Conservation (phyloP, 2,113 vertebrate genomes). For the Pygoscelis adeliae region DNA sequence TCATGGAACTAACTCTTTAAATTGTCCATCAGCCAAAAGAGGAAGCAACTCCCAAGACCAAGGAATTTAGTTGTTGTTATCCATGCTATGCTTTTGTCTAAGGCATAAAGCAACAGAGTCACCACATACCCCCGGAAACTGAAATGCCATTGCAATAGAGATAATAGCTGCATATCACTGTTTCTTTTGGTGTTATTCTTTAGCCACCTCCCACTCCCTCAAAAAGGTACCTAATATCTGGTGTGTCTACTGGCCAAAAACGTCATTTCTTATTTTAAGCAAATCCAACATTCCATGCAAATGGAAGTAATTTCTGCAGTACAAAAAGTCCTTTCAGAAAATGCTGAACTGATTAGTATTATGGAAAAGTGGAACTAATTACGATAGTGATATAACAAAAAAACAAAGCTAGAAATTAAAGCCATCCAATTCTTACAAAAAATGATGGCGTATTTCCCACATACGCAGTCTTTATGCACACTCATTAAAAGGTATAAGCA, state of each 20-base stretch:
- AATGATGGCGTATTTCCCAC: background rate
- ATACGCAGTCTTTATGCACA: background rate
- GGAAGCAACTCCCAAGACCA: background rate
- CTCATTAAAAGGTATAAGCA: background rate
- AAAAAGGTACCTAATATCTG: background rate
- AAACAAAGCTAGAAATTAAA: background rate
- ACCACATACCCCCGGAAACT: background rate
- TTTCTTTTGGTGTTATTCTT: background rate
- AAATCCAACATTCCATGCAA: background rate
- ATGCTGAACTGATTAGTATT: background rate
- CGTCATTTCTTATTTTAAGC: background rate
- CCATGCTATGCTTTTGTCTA: background rate
- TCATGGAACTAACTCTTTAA: constrained; percentile 21
- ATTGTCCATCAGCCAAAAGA: constrained; percentile 10
- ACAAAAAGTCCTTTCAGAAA: constrained; percentile 27
- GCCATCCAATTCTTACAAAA: background rate
- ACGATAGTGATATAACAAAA: background rate
- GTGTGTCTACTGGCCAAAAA: background rate
- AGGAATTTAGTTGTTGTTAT: background rate
- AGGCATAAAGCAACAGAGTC: background rate
- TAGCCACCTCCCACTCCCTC: background rate
- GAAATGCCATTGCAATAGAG: background rate
- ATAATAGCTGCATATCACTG: background rate
- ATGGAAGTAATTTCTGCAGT: constrained; percentile 24
- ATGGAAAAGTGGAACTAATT: constrained; percentile 24